Evolutionary conservation across 2,797 vertebrate species (phyloP).

Genomic region (Scomberomorus guttatus): DNA sequence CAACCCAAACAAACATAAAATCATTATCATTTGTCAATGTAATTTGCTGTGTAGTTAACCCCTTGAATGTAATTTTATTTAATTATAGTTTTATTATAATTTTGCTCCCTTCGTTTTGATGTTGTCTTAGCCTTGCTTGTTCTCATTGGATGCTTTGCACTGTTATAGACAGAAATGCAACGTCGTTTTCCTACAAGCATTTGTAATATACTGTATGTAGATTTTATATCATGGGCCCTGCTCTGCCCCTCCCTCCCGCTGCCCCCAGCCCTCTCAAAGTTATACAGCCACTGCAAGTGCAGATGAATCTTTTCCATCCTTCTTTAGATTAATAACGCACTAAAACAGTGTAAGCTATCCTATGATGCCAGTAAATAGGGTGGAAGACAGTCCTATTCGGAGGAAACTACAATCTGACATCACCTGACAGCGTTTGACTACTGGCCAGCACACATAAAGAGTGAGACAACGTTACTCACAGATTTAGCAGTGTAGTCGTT

Average conservation of each 20-base stretch:
- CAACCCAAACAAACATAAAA: not conserved
- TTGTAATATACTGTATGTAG: too few relatives aligned
- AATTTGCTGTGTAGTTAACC: not conserved
- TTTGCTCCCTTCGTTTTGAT: not conserved
- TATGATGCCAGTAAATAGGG: too few relatives aligned
- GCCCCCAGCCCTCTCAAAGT: not conserved
- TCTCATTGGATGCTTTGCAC: not conserved
- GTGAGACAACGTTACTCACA: conserved; percentile 64
- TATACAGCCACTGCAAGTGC: not conserved
- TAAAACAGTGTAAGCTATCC: too few relatives aligned
- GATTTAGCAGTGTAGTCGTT: conserved; percentile 32
- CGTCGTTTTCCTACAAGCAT: not conserved
- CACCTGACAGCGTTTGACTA: not conserved
- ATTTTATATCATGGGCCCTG: too few relatives aligned
- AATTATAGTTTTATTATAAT: not conserved
- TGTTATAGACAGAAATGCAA: not conserved
- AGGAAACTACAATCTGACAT: not conserved
- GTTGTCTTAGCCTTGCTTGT: not conserved
- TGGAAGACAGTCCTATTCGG: not conserved
- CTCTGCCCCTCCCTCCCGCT: not conserved
- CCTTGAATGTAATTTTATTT: not conserved
- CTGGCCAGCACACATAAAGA: too few relatives aligned
- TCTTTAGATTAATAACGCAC: not conserved
- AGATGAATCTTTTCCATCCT: not conserved
- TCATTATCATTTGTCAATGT: not conserved